Base-by-base conservation (phyloP, 2,113 vertebrate species). In the Stercorarius parasiticus region DNA sequence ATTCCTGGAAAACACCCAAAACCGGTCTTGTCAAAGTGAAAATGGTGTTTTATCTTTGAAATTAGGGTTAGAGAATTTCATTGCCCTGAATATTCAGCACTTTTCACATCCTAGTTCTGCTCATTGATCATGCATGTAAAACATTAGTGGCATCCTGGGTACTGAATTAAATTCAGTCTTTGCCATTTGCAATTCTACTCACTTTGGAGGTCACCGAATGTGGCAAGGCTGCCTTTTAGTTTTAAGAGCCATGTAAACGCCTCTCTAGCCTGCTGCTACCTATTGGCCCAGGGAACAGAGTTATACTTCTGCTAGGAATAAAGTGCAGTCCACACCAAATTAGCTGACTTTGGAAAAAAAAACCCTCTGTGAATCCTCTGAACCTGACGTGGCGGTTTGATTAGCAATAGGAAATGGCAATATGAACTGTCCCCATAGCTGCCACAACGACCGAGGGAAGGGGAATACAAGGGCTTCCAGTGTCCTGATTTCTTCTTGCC, bases 41-140 rank as follows among this genome's bases (percentile, higher is more conserved):
- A 95, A 73, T 67, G 88, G 90, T 69, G 82, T 96, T 95, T 95
- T 94, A 82, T 86, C 96, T 98, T 96, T 66, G 73, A 88, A 95
- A 90, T 92, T 96, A 95, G 96, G 91, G 95, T 96, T 97, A 96
- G 91, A 91, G 67, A 91, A 90, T 91, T 91, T 83, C 32, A 91
- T 64, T 93, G 34, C 86, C 80, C 88, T 97, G 94, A 95, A 96
- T 97, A 97, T 96, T 97, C 94, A 96, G 80, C 93, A 77, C 79
- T 95, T 96, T 83, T 91, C 77, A 82, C 91, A 83, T 95, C 90
- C 67, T 7, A 6, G 83, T 82, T 88, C 88, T 86, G 59, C 96
- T 96, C 88, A 94, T 95, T 91, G 96, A 96, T 97, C 97, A 97
- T 83, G 93, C 78, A 80, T 87, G 87, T 97, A 67, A 87, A 93